Percentiles rank a stretch among this genome's conserved stretches.
Conservation (phyloP, 1,140 invertebrate genomes). For the Orussus abietinus region DNA sequence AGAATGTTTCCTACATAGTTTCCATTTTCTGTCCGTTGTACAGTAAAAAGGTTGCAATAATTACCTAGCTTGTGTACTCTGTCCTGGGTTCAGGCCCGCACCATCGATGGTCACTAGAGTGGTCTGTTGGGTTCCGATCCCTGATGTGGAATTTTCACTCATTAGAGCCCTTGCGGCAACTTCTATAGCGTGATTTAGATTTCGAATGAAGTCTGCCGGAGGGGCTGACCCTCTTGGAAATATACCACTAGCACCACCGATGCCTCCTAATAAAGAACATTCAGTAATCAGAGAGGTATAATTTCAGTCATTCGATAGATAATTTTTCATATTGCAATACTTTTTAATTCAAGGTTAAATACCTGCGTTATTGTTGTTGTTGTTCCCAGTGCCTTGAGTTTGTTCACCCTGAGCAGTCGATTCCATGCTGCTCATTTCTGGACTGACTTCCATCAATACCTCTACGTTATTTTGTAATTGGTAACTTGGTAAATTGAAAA, state of each 20-base stretch:
- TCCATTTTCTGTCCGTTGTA: too few relatives aligned
- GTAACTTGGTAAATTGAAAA: slow-evolving; percentile 49
- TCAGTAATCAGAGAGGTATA: too few relatives aligned
- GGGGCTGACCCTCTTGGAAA: slow-evolving; percentile 35
- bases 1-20: background rate
- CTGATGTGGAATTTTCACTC: too few relatives aligned
- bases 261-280: too few relatives aligned
- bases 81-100: slow-evolving; percentile 38
- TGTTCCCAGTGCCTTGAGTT: slow-evolving; percentile 25
- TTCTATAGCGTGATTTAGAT: slow-evolving; percentile 59
- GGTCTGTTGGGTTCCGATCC: too few relatives aligned
- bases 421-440: slow-evolving; percentile 60
- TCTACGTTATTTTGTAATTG: slow-evolving; percentile 61
- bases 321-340: too few relatives aligned
- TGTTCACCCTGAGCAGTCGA: slow-evolving; percentile 38
- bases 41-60: too few relatives aligned
- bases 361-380: slow-evolving; percentile 35
- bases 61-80: slow-evolving; percentile 56
- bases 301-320: too few relatives aligned
- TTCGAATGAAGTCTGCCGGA: slow-evolving; percentile 54
- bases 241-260: slow-evolving; percentile 6
- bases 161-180: too few relatives aligned
- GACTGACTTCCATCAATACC: slow-evolving; percentile 68
- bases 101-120: slow-evolving; percentile 19
- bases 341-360: too few relatives aligned